Evolutionary conservation across 2,113 vertebrate species (phyloP).

Genomic region (Catharus minimus): DNA sequence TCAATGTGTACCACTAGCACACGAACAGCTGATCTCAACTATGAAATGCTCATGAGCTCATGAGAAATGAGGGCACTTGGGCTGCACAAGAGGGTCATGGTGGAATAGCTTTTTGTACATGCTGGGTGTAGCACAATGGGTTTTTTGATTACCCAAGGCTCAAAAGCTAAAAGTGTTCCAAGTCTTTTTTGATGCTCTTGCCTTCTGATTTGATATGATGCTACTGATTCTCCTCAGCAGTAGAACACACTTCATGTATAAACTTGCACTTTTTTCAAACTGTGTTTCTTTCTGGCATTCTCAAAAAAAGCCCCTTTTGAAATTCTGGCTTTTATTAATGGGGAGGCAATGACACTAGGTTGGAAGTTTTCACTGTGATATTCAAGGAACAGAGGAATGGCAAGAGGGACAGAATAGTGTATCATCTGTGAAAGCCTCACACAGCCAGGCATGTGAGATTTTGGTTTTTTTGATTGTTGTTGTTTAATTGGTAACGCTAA

Average conservation of each 20-base stretch:
- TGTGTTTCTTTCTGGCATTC: no score
- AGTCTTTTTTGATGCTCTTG: background rate
- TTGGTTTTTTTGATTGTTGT: background rate
- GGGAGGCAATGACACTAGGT: background rate
- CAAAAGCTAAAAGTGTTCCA: background rate
- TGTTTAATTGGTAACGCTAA: background rate
- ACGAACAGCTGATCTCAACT: background rate
- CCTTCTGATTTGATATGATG: background rate
- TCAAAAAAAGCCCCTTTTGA: background rate
- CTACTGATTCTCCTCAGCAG: background rate
- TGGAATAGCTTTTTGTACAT: background rate
- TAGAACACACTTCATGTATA: background rate
- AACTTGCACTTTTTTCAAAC: background rate
- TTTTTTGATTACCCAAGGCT: background rate
- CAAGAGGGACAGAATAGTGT: background rate
- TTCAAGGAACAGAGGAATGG: background rate
- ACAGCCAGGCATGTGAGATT: background rate
- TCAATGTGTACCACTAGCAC: background rate
- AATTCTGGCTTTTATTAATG: background rate
- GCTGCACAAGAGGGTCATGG: background rate
- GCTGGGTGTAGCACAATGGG: background rate
- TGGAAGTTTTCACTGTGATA: background rate
- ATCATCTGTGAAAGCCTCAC: accelerated
- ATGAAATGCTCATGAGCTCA: background rate
- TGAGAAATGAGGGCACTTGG: background rate